These are phyloP conservation scores for Turritopsis dohrnii DNA, from an alignment of 30 jellyfish, hydroid and myxozoan genomes.

Conservation along the genomic window DNA sequence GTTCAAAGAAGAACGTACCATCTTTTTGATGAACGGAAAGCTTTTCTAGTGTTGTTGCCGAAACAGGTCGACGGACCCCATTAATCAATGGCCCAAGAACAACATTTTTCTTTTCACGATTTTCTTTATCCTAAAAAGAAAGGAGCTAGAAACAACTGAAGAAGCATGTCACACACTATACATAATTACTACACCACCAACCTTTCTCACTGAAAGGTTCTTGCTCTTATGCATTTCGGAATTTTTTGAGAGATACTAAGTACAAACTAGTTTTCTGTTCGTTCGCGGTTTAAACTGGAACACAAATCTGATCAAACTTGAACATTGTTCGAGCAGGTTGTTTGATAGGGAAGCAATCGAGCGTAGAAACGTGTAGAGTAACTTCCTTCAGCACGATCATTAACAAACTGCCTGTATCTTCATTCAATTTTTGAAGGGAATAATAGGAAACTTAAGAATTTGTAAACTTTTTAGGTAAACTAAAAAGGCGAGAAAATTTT, in stretches of 20 bases:
- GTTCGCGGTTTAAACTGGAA: background rate
- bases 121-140: conserved; percentile 74
- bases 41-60: background rate
- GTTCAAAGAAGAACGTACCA: background rate
- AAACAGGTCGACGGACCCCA: conserved; percentile 75
- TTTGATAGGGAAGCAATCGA: background rate
- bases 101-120: conserved; percentile 40
- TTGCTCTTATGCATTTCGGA: background rate
- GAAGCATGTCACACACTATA: background rate
- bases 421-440: background rate
- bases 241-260: background rate
- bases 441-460: too few relatives aligned
- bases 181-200: background rate
- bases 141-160: background rate
- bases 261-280: background rate
- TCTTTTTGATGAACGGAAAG: background rate
- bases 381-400: background rate
- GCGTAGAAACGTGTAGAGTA: background rate
- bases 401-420: background rate
- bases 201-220: background rate
- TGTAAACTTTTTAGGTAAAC: too few relatives aligned
- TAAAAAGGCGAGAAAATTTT: too few relatives aligned
- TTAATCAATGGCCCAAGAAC: conserved; percentile 80
- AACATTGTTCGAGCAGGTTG: background rate
- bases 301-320: background rate